Evolutionary conservation across 2,888 invertebrate species (phyloP).

Genomic region (Mesorhabditis sp.): DNA sequence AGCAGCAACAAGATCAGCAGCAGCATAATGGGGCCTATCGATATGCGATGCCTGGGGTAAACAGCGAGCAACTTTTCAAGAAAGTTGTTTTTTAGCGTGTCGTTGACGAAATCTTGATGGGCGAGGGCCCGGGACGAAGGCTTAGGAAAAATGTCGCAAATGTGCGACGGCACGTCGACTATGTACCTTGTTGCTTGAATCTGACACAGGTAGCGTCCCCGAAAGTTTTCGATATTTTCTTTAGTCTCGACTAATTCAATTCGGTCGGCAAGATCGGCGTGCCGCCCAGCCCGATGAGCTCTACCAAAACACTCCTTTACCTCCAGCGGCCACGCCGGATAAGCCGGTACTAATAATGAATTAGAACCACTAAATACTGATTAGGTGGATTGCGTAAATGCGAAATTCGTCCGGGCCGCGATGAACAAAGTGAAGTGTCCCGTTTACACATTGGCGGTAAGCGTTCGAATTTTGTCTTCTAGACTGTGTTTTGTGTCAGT

Average conservation of each 20-base stretch:
- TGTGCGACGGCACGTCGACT: constrained; percentile 55
- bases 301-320: constrained; percentile 66
- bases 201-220: constrained; percentile 43
- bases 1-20: too few species aligned
- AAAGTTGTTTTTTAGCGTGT: constrained; percentile 10
- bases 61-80: neutral
- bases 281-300: constrained; percentile 89
- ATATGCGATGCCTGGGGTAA: too few species aligned
- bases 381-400: constrained; percentile 87
- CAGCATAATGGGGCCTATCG: too few species aligned
- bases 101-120: constrained; percentile 20
- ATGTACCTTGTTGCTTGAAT: constrained; percentile 52
- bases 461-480: neutral
- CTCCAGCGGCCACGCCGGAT: neutral
- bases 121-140: constrained; percentile 51
- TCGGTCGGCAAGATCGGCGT: constrained; percentile 76
- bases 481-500: constrained; percentile 62
- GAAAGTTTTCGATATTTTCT: constrained; percentile 18
- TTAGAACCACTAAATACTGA: constrained; percentile 68
- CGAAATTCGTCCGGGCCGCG: constrained; percentile 92
- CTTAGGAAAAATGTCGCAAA: constrained; percentile 57
- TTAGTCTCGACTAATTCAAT: constrained; percentile 87
- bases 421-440: constrained; percentile 99
- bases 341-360: neutral
- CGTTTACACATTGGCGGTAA: constrained; percentile 84